A percentile compares a stretch with the other conserved stretches of the same genome.
Evolutionary conservation across 64 coral and sea anemone genomes (phyloP).

Genomic region (Pocillopora verrucosa): DNA sequence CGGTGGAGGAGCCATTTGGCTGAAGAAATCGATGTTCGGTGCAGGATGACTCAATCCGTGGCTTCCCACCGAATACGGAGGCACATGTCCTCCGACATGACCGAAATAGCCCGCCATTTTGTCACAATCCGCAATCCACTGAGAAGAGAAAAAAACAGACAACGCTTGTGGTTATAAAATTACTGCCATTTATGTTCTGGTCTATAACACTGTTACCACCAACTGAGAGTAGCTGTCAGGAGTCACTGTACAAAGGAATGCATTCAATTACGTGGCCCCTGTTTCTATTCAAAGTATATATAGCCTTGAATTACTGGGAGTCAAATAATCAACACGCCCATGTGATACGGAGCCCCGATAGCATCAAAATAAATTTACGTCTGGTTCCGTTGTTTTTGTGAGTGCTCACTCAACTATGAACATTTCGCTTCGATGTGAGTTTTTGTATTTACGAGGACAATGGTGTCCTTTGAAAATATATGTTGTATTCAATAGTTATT

Average conservation of each 20-base stretch:
- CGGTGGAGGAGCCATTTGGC: constrained; percentile 48
- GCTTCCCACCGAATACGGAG: constrained; percentile 46
- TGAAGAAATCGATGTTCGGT: constrained; percentile 74
- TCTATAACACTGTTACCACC: constrained; percentile 47
- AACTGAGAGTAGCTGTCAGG: constrained; percentile 43
- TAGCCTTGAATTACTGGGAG: constrained; percentile 37
- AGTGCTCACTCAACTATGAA: constrained; percentile 28
- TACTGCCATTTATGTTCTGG: constrained; percentile 36
- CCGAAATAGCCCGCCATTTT: constrained; percentile 77
- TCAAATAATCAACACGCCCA: constrained; percentile 51
- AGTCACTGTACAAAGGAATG: constrained; percentile 28
- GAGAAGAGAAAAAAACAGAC: constrained; percentile 34
- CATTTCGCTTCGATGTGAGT: constrained; percentile 13
- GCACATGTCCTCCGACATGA: constrained; percentile 56
- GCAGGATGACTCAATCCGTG: constrained; percentile 54
- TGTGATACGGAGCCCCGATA: constrained; percentile 23
- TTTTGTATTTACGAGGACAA: constrained; percentile 29
- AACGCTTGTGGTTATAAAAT: constrained; percentile 46
- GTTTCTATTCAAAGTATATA: constrained; percentile 46
- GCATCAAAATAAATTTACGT: constrained; percentile 42
- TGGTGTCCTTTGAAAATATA: constrained; percentile 9
- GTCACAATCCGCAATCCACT: constrained; percentile 6
- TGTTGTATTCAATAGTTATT: constrained; percentile 15
- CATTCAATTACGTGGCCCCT: constrained; percentile 32
- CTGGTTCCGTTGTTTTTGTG: constrained; percentile 7